Percentiles rank a stretch among this genome's conserved stretches.
Evolutionary conservation across 1,140 invertebrate genomes (phyloP).

Genomic region (Thaumatotibia leucotreta): DNA sequence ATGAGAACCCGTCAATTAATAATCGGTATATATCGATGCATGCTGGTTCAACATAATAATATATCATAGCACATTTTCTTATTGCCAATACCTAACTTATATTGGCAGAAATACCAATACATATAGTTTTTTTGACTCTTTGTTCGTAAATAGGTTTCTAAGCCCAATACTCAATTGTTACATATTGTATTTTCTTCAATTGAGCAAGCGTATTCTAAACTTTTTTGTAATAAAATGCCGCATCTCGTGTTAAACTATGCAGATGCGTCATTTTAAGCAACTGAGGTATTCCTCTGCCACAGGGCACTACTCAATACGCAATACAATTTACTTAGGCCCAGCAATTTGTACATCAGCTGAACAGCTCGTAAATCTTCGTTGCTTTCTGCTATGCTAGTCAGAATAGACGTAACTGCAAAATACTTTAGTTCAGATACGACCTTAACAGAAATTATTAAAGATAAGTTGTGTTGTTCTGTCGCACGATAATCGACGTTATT

Average conservation of each 20-base stretch:
- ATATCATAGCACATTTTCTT: no score
- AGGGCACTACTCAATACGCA: not conserved
- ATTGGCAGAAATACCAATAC: no score
- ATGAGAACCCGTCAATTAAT: no score
- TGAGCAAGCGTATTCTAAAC: no score
- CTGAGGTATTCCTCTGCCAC: not conserved
- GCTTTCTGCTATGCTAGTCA: not conserved
- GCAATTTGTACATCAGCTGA: slow-evolving; percentile 6
- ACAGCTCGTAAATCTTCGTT: slow-evolving; percentile 4
- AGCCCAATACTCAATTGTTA: no score
- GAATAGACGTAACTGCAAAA: not conserved
- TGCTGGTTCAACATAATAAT: no score
- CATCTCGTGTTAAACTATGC: not conserved
- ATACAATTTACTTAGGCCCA: slow-evolving; percentile 9
- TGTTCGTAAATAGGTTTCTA: no score
- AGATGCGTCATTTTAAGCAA: not conserved
- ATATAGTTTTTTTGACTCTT: no score
- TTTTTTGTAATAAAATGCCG: no score
- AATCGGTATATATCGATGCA: no score
- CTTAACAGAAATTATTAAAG: not conserved
- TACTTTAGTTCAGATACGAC: not conserved
- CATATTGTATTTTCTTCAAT: no score
- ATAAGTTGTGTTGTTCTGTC: not conserved
- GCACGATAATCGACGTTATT: not conserved
- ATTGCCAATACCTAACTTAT: no score